These are phyloP conservation scores for Lithobates sylvaticus DNA, from an alignment of 2,797 vertebrate genomes.

Conservation along the genomic window DNA sequence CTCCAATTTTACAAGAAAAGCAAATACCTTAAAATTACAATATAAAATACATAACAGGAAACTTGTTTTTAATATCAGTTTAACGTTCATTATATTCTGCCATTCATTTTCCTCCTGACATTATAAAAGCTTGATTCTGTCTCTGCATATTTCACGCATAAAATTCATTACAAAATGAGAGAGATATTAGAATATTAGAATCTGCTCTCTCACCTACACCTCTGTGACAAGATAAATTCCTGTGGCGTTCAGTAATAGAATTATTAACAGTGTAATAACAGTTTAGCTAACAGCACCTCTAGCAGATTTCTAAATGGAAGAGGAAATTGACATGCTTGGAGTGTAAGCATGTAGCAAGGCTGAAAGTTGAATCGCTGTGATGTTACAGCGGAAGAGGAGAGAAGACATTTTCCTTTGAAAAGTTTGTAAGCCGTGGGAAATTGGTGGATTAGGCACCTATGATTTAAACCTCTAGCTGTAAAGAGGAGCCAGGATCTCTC, in stretches of 20 bases:
- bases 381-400: neutral
- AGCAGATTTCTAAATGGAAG: slow-evolving; percentile 43
- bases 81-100: neutral
- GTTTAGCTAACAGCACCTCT: slow-evolving; percentile 47
- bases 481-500: too few species aligned
- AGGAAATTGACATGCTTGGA: slow-evolving; percentile 26
- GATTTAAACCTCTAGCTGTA: too few species aligned
- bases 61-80: neutral
- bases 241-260: slow-evolving; percentile 45
- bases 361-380: neutral
- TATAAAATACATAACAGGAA: neutral
- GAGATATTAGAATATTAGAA: slow-evolving; percentile 39
- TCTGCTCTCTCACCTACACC: slow-evolving; percentile 37
- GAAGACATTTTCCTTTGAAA: neutral
- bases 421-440: too few species aligned
- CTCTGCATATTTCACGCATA: slow-evolving; percentile 38
- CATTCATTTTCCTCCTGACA: slow-evolving; percentile 2
- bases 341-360: neutral
- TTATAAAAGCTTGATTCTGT: slow-evolving; percentile 11
- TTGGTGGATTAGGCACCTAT: too few species aligned
- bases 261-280: slow-evolving; percentile 51
- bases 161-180: slow-evolving; percentile 48
- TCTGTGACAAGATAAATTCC: slow-evolving; percentile 49
- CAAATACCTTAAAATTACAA: neutral
- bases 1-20: too few species aligned